Percentiles rank a stretch among this genome's conserved stretches.
These are phyloP conservation scores for Coelopa pilipes DNA, from an alignment of 2,888 invertebrate genomes.

Conservation along the genomic window DNA sequence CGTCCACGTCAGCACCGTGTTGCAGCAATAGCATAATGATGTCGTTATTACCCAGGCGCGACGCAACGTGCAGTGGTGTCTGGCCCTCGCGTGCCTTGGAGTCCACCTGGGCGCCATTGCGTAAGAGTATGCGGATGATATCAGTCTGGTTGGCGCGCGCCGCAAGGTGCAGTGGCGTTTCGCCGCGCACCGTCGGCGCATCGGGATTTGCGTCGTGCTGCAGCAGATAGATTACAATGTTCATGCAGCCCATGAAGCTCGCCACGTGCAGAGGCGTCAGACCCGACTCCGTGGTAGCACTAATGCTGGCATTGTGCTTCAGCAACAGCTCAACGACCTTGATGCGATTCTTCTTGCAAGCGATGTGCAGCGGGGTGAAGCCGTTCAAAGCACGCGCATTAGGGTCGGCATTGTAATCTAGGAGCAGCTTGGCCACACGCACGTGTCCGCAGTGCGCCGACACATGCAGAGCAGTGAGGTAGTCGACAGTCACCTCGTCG, in stretches of 20 bases:
- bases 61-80: slow-evolving; percentile 96
- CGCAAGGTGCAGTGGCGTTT: slow-evolving; percentile 96
- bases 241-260: slow-evolving; percentile 99
- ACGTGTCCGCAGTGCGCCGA: slow-evolving; percentile 96
- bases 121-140: slow-evolving; percentile 91
- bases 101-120: slow-evolving; percentile 89
- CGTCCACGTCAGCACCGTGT: slow-evolving; percentile 90
- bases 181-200: slow-evolving; percentile 94
- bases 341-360: slow-evolving; percentile 98
- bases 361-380: slow-evolving; percentile 97
- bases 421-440: slow-evolving; percentile 88
- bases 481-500: slow-evolving; percentile 98
- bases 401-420: slow-evolving; percentile 96
- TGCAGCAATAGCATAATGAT: slow-evolving; percentile 93
- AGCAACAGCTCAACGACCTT: slow-evolving; percentile 93
- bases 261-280: slow-evolving; percentile 97
- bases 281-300: slow-evolving; percentile 81
- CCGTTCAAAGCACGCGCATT: slow-evolving; percentile 97
- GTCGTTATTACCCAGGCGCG: slow-evolving; percentile 92
- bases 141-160: slow-evolving; percentile 98
- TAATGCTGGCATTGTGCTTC: slow-evolving; percentile 90
- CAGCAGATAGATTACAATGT: slow-evolving; percentile 95
- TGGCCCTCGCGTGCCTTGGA: slow-evolving; percentile 86
- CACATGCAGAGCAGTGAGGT: slow-evolving; percentile 95
- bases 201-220: slow-evolving; percentile 95